Conservation (phyloP, 1,140 invertebrate genomes). For the Hesperophylax magnus region DNA sequence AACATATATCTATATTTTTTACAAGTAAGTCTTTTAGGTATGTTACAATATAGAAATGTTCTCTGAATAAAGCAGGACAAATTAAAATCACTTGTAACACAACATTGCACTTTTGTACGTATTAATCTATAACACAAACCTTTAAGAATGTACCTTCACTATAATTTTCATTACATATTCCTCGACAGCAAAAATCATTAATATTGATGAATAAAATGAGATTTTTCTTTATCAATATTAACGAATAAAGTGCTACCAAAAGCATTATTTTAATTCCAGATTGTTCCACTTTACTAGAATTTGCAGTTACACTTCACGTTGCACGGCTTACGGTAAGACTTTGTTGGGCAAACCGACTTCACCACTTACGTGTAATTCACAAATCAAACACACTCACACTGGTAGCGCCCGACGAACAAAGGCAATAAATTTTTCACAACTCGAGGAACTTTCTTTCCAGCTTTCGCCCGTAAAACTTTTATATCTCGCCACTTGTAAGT, state of each 20-base stretch:
- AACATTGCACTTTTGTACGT: neutral
- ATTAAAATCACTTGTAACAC: neutral
- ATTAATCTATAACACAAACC: neutral
- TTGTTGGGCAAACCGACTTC: slow-evolving; percentile 5
- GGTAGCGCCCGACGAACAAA: slow-evolving; percentile 50
- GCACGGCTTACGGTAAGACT: neutral
- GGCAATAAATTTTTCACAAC: slow-evolving; percentile 59
- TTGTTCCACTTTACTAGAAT: neutral
- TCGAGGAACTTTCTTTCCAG: slow-evolving; percentile 55
- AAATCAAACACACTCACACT: slow-evolving; percentile 56
- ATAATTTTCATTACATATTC: too few species aligned
- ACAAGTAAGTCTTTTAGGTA: too few species aligned
- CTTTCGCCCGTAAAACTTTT: slow-evolving; percentile 50
- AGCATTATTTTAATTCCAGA: neutral
- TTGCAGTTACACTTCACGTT: neutral
- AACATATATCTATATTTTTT: too few species aligned
- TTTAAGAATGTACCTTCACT: too few species aligned
- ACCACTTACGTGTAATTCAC: slow-evolving; percentile 57
- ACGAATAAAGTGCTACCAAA: too few species aligned
- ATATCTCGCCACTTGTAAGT: slow-evolving; percentile 53
- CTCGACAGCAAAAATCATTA: too few species aligned
- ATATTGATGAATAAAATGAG: too few species aligned
- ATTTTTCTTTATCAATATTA: too few species aligned
- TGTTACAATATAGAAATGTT: too few species aligned
- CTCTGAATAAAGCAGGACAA: too few species aligned